Base-by-base conservation (phyloP, 2,113 vertebrate species). In the Phyllostomus hastatus region DNA sequence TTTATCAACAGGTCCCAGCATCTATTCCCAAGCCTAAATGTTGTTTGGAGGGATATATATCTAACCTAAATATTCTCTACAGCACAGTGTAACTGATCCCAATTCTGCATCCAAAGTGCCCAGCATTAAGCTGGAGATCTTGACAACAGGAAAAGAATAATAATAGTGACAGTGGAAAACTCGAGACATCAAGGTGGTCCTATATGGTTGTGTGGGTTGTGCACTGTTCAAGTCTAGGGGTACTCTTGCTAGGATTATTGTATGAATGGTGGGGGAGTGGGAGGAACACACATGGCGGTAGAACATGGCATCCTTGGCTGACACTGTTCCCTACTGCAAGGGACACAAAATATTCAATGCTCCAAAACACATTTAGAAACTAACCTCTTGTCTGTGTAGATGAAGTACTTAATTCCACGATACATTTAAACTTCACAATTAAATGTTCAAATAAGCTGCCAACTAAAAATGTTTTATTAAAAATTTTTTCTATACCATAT, bases 351-450 rank as follows among this genome's bases (percentile, higher is more conserved):
- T 4, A 66, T 15, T 54, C 52, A 17, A 33, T 3, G 15, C 1
- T 82, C 10, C 46, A 66, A 87, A 90, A 24, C 52, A 64, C 15
- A 35, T 20, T 78, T n/a, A 35, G 10, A 84, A 78, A 73, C 26
- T 10, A 9, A 17, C 17, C 38, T 14, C 11, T 46, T 75, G 20
- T 57, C 48, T 72, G 6, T 69, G n/a, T 78, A 76, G 3, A 52
- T 81, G 12, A 70, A 72, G 59, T 50, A 88, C 22, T 78, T 57
- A 41, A 85, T 69, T 94, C 33, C 33, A 91, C 0, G 48, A 38
- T 5, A 59, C 26, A 94, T 95, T 88, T 66, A 61, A 59, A 88
- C 38, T 86, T 81, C 86, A 88, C 24, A 94, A 80, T 73, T 67
- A 64, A 57, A 86, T 35, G 88, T 87, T 93, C 67, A 89, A 79